A percentile compares a stretch with the other conserved stretches of the same genome.
These are phyloP conservation scores for Oscheius onirici DNA, from an alignment of 2,888 invertebrate genomes.

Conservation along the genomic window DNA sequence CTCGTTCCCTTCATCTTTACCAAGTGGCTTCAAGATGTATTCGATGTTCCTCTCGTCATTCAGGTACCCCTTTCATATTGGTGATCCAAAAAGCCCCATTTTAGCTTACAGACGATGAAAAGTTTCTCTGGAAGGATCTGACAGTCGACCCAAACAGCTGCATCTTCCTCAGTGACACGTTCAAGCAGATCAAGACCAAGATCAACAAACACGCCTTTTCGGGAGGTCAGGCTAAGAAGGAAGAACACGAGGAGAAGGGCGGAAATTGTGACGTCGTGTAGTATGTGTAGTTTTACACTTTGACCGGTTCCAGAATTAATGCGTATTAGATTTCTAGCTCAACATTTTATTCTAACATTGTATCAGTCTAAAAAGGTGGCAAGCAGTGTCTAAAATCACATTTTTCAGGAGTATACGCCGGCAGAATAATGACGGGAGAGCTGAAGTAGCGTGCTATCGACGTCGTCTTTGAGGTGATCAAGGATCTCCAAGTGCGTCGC, in stretches of 20 bases:
- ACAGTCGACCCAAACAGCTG: slow-evolving; percentile 89
- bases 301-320: too few species aligned
- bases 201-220: slow-evolving; percentile 95
- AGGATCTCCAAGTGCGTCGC: slow-evolving; percentile 84
- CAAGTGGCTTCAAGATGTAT: slow-evolving; percentile 86
- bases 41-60: slow-evolving; percentile 92
- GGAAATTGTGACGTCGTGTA: slow-evolving; percentile 96
- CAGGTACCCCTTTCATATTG: slow-evolving; percentile 72
- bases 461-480: slow-evolving; percentile 78
- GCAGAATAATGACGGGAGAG: slow-evolving; percentile 90
- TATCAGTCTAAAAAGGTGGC: too few species aligned
- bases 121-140: slow-evolving; percentile 94
- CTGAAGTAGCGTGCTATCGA: slow-evolving; percentile 89
- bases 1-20: slow-evolving; percentile 95
- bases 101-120: slow-evolving; percentile 96
- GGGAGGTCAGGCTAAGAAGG: slow-evolving; percentile 90
- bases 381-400: too few species aligned
- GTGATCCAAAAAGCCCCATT: neutral
- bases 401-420: slow-evolving; percentile 80
- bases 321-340: too few species aligned
- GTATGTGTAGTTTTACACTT: too few species aligned
- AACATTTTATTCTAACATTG: too few species aligned
- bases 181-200: slow-evolving; percentile 95
- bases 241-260: slow-evolving; percentile 84
- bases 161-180: slow-evolving; percentile 91